Conservation (phyloP, 2,797 vertebrate genomes). For the Oophaga sylvatica region DNA sequence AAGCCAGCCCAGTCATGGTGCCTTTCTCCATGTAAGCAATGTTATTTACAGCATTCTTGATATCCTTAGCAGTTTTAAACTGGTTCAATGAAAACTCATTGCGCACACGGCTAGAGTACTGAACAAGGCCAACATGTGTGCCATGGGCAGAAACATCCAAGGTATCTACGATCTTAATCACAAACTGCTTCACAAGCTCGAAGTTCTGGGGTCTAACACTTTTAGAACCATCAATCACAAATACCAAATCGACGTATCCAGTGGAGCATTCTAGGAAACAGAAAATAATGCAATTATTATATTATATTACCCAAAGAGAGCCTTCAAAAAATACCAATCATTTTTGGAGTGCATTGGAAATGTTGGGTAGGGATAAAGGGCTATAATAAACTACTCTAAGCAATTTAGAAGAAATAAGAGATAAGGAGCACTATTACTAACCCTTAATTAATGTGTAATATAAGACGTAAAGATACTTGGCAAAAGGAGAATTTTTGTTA, state of each 20-base stretch:
- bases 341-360: too few relatives aligned
- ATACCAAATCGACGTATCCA: constrained; percentile 88
- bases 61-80: constrained; percentile 83
- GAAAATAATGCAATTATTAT: not conserved
- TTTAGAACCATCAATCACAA: constrained; percentile 94
- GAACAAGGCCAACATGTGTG: constrained; percentile 89
- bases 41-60: constrained; percentile 90
- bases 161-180: constrained; percentile 91
- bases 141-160: constrained; percentile 88
- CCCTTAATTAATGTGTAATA: not conserved
- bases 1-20: constrained; percentile 93
- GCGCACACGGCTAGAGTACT: constrained; percentile 93
- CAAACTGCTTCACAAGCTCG: constrained; percentile 95
- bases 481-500: not conserved
- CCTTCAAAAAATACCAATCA: not conserved
- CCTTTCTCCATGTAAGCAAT: constrained; percentile 97
- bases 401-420: too few relatives aligned
- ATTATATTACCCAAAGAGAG: not conserved
- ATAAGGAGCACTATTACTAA: too few relatives aligned
- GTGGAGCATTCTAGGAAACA: constrained; percentile 82
- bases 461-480: not conserved
- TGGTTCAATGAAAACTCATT: constrained; percentile 92
- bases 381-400: too few relatives aligned
- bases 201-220: constrained; percentile 96
- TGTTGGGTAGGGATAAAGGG: too few relatives aligned